Base-by-base conservation (phyloP, 1,140 invertebrate genomes). In the Camponotus pennsylvanicus region DNA sequence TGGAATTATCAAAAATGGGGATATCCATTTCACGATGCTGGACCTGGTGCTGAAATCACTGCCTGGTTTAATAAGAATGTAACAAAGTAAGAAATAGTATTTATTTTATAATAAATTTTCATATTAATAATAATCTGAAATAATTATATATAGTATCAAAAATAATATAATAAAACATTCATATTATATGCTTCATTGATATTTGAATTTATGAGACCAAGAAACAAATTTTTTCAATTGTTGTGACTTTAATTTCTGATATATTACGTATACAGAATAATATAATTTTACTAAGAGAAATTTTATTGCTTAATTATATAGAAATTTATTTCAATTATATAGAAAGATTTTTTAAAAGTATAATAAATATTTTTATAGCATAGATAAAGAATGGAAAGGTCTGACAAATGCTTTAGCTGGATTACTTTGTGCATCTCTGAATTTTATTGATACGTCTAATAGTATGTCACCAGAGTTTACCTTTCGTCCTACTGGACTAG, bases 1-100 rank as follows among this genome's bases (percentile, higher is more conserved):
- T 99, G 99, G 99, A 96, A 97, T 83, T 97, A 99, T 94, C 96
- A 98, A 92, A 97, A 97, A 85, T 99, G 98, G 99, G 99, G 99
- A 7, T 99, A 99, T 95, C 97, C 98, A 42, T 96, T 98, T 52
- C 94, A 97, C 13, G 97, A 98, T 95, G 97, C 98, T 55, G 98
- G 98, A 21, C 97, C 98, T 40, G 99, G 99, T 57, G 98, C 98
- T 32, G 98, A 99, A 95, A 95, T 99, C 0, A 98, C 97, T 96
- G 98, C 97, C 1, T 99, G 98, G 98, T 99, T 99, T 94, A 96
- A 96, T 85, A 94, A 95, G 42, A 93, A 95, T 70, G 93, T 95
- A 5, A 69, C 82, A 67, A 88, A 95, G 95, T 95, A 90, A 92
- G 89, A 63, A 66, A 34, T 42, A 21, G 21, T 34, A 70, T 77